phyloP scores from a whole-genome alignment of 1,140 invertebrate species.

The Bombus pyrosoma region DNA sequence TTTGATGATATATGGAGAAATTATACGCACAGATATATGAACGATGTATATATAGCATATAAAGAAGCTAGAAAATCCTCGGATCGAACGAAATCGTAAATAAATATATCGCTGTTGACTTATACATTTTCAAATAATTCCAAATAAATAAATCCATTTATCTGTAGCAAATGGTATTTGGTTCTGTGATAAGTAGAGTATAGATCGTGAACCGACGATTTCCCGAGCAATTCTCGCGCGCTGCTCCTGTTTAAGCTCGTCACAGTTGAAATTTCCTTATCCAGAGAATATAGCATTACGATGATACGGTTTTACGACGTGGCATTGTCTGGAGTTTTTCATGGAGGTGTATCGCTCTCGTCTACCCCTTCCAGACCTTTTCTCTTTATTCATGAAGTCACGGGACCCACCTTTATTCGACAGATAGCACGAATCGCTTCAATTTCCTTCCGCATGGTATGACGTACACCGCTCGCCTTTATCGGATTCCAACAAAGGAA shows the following conservation, averaged over 20 bases:
- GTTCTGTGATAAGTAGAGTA: not conserved
- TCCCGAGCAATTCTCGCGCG: not conserved
- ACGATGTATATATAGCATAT: too few species aligned
- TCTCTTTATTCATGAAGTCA: slow-evolving; percentile 33
- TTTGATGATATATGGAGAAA: too few species aligned
- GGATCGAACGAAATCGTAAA: too few species aligned
- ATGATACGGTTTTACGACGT: slow-evolving; percentile 31
- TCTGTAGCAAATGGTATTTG: not conserved
- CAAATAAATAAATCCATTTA: not conserved
- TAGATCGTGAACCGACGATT: not conserved
- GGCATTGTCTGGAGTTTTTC: slow-evolving; percentile 37
- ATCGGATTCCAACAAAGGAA: slow-evolving; percentile 1
- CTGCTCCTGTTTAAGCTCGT: not conserved
- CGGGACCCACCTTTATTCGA: slow-evolving; percentile 20
- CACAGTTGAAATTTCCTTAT: slow-evolving; percentile 29
- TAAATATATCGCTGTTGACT: not conserved
- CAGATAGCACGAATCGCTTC: slow-evolving; percentile 40
- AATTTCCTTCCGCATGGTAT: slow-evolving; percentile 26
- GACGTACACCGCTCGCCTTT: slow-evolving; percentile 5
- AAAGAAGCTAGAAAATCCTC: too few species aligned
- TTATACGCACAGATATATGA: too few species aligned
- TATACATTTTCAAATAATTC: not conserved
- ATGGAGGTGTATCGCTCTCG: not conserved
- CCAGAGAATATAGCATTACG: not conserved
- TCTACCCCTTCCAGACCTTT: not conserved